A percentile compares a stretch with the other conserved stretches of the same genome.
These are phyloP conservation scores for Triplophysa bombifrons DNA, from an alignment of 2,797 vertebrate species.

Conservation along the genomic window DNA sequence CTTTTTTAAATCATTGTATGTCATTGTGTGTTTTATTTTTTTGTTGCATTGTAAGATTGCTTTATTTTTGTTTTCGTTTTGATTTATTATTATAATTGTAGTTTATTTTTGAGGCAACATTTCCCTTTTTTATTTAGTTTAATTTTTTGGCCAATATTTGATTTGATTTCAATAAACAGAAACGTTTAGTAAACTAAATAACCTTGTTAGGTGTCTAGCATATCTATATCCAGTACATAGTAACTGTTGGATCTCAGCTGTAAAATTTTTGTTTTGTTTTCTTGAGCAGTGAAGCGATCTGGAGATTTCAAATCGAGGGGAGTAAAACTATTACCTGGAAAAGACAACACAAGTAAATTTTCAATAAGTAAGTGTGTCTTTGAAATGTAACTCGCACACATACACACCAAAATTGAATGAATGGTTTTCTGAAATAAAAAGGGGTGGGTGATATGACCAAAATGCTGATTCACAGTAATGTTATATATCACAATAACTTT, in stretches of 20 bases:
- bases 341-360: constrained; percentile 95
- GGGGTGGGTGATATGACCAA: neutral
- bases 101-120: too few relatives aligned
- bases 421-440: constrained; percentile 43
- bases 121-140: too few relatives aligned
- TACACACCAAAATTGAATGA: neutral
- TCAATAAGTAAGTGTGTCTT: constrained; percentile 91
- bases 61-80: too few relatives aligned
- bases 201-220: neutral
- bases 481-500: neutral
- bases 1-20: too few relatives aligned
- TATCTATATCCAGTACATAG: neutral
- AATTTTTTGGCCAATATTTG: too few relatives aligned
- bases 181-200: neutral
- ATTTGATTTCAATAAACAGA: too few relatives aligned
- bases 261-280: constrained; percentile 63
- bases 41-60: too few relatives aligned
- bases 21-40: too few relatives aligned
- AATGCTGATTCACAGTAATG: neutral
- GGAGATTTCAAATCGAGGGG: constrained; percentile 97
- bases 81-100: too few relatives aligned
- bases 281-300: constrained; percentile 82
- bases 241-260: neutral
- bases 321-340: constrained; percentile 95
- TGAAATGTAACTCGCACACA: constrained; percentile 49